Evolutionary conservation across 1,140 invertebrate genomes (phyloP), one percentile per base, ranked within the genome.

Genomic region (Hyphantria cunea): DNA sequence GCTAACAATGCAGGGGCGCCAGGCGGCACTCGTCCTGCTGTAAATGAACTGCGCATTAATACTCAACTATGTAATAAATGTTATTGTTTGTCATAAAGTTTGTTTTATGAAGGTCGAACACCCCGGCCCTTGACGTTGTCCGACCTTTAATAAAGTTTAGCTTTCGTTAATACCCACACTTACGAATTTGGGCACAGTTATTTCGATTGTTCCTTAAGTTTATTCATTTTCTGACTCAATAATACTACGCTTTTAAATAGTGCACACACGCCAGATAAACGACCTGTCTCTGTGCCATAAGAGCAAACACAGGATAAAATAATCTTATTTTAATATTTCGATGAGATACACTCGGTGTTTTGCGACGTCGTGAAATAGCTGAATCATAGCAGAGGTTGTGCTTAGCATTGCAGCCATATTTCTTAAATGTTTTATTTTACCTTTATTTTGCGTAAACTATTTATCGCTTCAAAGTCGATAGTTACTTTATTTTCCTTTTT

Each of bases 81-180:
- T 86, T 89, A 88, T 88, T 87, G 86, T 88, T 87, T 86, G 80
- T 80, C 84, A 78, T 87, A 88, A 86, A 88, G 68, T 82, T 87
- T 79, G 76, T 83, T 85, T 88, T 86, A 86, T 86, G 75, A 76
- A 78, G 81, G 78, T 80, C 80, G 74, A 51, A 72, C 70, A 42
- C 53, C 54, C 69, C 76, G 61, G 65, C 73, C 74, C 68, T 72
- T 62, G 70, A 74, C 62, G 62, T 51, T 74, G 49, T 74, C 73
- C 71, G 75, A 74, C 72, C 76, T 79, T 80, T 78, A 76, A 77
- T 81, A 80, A 79, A 80, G 65, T 79, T 77, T 74, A 72, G 63
- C 66, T 51, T 67, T 64, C 65, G 65, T 58, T 66, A 68, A 72
- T 71, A 60, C 54, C 54, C 55, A 68, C 61, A 70, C 56, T 69